Evolutionary conservation across 2,113 vertebrate genomes (phyloP).

Genomic region (Tragelaphus scriptus): DNA sequence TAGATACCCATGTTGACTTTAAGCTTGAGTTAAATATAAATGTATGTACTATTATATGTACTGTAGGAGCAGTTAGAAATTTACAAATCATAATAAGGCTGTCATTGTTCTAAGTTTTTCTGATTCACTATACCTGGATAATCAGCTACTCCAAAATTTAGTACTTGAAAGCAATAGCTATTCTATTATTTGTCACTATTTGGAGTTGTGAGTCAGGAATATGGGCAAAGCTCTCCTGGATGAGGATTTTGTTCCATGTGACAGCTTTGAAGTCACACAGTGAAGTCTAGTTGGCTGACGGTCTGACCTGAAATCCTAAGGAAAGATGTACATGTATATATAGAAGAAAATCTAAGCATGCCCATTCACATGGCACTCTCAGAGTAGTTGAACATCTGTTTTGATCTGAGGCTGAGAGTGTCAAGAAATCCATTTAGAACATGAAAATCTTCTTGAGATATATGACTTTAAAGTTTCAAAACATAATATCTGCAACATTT

Average conservation of each 20-base stretch:
- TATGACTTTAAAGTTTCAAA: not conserved
- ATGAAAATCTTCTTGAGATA: not conserved
- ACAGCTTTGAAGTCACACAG: not conserved
- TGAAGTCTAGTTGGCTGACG: not conserved
- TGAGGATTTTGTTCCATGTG: not conserved
- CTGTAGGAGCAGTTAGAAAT: not conserved
- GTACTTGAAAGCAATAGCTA: not conserved
- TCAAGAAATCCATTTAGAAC: not conserved
- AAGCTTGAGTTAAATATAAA: not conserved
- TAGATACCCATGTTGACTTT: not conserved
- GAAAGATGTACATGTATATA: not conserved
- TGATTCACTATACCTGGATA: not conserved
- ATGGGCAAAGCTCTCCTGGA: not conserved
- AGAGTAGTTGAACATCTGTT: not conserved
- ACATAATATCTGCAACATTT: not conserved
- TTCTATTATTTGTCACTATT: not conserved
- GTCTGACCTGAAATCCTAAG: not conserved
- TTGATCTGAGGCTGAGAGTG: not conserved
- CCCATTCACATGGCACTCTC: not conserved
- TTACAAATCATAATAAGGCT: not conserved
- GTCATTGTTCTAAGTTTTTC: not conserved
- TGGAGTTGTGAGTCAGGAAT: not conserved
- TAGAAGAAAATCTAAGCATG: not conserved
- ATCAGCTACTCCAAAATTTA: not conserved
- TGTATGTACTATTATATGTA: not conserved